Base-by-base conservation (phyloP, 2,113 vertebrate genomes). In the Rhea pennata region DNA sequence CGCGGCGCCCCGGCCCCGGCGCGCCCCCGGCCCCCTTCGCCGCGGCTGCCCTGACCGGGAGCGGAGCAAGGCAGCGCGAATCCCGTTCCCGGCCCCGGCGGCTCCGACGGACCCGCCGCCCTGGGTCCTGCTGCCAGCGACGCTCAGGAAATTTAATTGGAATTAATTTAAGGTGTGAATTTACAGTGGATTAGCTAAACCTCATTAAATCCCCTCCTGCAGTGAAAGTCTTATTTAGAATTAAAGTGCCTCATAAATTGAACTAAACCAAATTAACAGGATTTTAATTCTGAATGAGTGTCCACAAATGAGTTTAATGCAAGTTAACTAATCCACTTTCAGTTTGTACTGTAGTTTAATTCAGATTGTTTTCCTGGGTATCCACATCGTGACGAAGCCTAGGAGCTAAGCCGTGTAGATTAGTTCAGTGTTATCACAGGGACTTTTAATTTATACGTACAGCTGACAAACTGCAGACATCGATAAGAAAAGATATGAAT, bases 91-190 rank as follows among this genome's bases (percentile, higher is more conserved):
- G 36, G 36, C 36, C 36, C 36, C 36, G 36, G 36, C 36, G 2
- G 54, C 12, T 29, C 27, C 1, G 0, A 46, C 0, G 11, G 33
- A 31, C 10, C 14, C 3, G 1, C 31, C 42, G 12, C 12, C 0
- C 0, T 27, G 6, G 14, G 24, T 27, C 24, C 40, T 23, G 50
- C 9, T 64, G 14, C 46, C 42, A 23, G 53, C n/a, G 24, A 16
- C n/a, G 21, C 67, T 51, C 15, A 3, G 71, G 88, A 83, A 54
- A 65, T 75, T 53, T 67, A 70, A 87, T 88, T 82, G 33, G 56
- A 62, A 59, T 82, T 71, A 48, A 91, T 94, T 90, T 62, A 54
- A 84, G 75, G 88, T 90, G 56, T 33, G 83, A 85, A 69, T 83
- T 87, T 90, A 15, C 67, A 71, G 83, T 33, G 61, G 83, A 76